A percentile compares a stretch with the other conserved stretches of the same genome.
These are phyloP conservation scores for Liodrosophila aerea DNA, from an alignment of 2,888 invertebrate genomes.

Conservation along the genomic window DNA sequence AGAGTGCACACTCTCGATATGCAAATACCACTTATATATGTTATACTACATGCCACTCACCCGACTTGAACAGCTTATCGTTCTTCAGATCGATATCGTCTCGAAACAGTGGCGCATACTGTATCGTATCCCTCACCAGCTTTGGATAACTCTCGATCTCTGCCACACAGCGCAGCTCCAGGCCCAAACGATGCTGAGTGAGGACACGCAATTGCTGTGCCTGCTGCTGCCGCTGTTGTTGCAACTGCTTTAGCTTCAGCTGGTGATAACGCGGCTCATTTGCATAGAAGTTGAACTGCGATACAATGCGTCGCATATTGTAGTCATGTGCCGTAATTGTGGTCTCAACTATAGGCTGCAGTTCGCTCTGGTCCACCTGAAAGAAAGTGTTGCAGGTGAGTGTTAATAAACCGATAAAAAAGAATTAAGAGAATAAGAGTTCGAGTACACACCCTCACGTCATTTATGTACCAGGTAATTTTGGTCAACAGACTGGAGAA, in stretches of 20 bases:
- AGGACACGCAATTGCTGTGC: constrained; percentile 10
- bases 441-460: constrained; percentile 65
- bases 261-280: constrained; percentile 77
- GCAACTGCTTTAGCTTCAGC: constrained; percentile 38
- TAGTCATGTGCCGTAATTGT: constrained; percentile 79
- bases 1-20: constrained; percentile 12
- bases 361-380: constrained; percentile 68
- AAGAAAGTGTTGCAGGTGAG: not conserved
- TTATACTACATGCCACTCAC: constrained; percentile 53
- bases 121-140: constrained; percentile 68
- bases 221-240: constrained; percentile 31
- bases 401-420: too few relatives aligned
- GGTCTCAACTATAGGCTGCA: constrained; percentile 77
- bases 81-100: constrained; percentile 79
- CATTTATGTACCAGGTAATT: constrained; percentile 80
- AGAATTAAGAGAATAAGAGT: not conserved
- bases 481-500: constrained; percentile 78
- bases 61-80: constrained; percentile 80
- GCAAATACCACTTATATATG: not conserved
- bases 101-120: constrained; percentile 71
- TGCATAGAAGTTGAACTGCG: constrained; percentile 80
- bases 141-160: constrained; percentile 79
- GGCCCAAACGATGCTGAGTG: constrained; percentile 35
- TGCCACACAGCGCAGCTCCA: constrained; percentile 79
- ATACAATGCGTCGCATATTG: constrained; percentile 73